A percentile compares a stretch with the other conserved stretches of the same genome.
phyloP scores from a whole-genome alignment of 2,797 vertebrate species.

The Hypotaenidia okinawae region DNA sequence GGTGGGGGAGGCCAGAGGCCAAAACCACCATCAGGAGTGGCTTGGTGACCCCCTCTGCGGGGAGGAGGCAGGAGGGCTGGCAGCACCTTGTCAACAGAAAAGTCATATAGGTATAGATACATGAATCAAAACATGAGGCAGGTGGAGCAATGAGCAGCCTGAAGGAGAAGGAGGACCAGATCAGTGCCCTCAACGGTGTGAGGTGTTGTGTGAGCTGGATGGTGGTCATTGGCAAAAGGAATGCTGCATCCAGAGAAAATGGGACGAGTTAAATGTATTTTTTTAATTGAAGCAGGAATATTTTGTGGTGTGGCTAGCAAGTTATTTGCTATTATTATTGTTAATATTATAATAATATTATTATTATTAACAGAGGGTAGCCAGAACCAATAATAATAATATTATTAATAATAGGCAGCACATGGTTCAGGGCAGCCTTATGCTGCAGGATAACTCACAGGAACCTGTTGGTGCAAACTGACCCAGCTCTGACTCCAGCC shows the following conservation, averaged over 20 bases:
- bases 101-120: fast-evolving
- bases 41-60: fast-evolving
- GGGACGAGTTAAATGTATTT: background rate
- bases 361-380: too few species aligned
- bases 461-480: background rate
- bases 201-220: background rate
- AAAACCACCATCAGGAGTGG: background rate
- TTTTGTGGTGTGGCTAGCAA: background rate
- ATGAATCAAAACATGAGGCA: background rate
- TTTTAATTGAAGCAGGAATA: background rate
- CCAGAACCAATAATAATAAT: too few species aligned
- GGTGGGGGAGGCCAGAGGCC: background rate
- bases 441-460: background rate
- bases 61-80: background rate
- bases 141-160: background rate
- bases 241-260: background rate
- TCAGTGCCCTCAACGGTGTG: background rate
- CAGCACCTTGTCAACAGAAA: background rate
- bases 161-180: background rate
- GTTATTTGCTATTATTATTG: background rate
- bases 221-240: background rate
- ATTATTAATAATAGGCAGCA: too few species aligned
- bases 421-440: fast-evolving
- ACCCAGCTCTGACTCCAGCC: background rate
- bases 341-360: too few species aligned